Evolutionary conservation across 2,888 invertebrate species (phyloP), one percentile per base, ranked within the genome.

Genomic region (Hyposoter dolosus): DNA sequence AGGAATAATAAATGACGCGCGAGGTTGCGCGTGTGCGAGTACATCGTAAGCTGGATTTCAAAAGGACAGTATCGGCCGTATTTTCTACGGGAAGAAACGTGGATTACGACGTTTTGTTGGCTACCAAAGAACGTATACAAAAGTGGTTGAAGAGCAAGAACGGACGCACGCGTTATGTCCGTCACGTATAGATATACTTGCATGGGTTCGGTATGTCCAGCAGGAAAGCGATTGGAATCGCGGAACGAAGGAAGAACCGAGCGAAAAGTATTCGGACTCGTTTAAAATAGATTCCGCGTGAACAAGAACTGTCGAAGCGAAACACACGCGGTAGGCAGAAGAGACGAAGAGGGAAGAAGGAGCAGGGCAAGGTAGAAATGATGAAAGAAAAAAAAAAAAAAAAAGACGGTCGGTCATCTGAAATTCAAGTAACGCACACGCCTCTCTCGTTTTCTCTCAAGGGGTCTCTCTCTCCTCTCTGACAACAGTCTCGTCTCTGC

Each of bases 381-480:
- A 60, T 60, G 28, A n/a, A n/a, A n/a, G 63, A 65, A 71, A 53
- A 65, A 40, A 50, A 47, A 65, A 47, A 65, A 45, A 65, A 32
- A 72, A 72, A 78, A 66, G 78, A 78, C 40, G 81, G 35, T 83
- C 83, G 85, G 84, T 88, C 87, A 88, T 88, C 87, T 87, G 85
- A 88, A 88, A 88, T 88, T 87, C 88, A 88, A 87, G 88, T 88
- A 88, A 88, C 88, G 88, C 87, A 88, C 88, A 84, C 85, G 71
- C 68, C 80, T 81, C 65, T 66, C 87, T 87, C 69, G 85, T 85
- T 87, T 82, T 68, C 81, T 75, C 88, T 88, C 86, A 71, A 80
- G 82, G 80, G 85, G 77, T 77, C 77, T 79, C 65, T 79, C 65
- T 63, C 60, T 72, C 82, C 82, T 79, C 85, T 81, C 77, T 72